phyloP scores from a whole-genome alignment of 2,797 vertebrate species.

The Malurus leucopterus region DNA sequence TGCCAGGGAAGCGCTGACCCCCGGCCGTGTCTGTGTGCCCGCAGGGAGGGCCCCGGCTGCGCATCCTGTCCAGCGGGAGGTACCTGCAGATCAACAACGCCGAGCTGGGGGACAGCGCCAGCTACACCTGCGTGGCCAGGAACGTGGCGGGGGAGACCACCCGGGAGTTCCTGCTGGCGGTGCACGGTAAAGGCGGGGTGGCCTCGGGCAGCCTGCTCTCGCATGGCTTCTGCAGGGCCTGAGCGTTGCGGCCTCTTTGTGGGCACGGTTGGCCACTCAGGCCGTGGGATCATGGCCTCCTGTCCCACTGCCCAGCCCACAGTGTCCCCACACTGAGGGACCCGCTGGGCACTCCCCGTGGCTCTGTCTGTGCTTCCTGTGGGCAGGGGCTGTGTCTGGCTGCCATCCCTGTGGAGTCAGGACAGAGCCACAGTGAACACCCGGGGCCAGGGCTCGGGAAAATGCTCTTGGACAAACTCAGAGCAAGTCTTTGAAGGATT shows the following conservation, averaged over 20 bases:
- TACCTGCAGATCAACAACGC: slow-evolving; percentile 95
- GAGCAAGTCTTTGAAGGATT: neutral
- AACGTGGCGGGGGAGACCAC: slow-evolving; percentile 90
- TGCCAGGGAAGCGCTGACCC: neutral
- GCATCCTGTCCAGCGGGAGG: slow-evolving; percentile 85
- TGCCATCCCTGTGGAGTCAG: fast-evolving
- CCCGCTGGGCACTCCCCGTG: neutral
- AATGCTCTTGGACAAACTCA: neutral
- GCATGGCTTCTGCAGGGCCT: neutral
- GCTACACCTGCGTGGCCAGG: slow-evolving; percentile 89
- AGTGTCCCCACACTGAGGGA: neutral
- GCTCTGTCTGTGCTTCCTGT: neutral
- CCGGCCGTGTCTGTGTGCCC: slow-evolving; percentile 7
- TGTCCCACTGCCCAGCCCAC: neutral
- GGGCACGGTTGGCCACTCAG: neutral
- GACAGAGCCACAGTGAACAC: neutral
- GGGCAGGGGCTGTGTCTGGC: neutral
- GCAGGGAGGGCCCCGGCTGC: slow-evolving; percentile 85
- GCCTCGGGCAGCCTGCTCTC: neutral
- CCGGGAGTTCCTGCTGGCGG: slow-evolving; percentile 84
- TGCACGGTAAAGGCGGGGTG: slow-evolving; percentile 79
- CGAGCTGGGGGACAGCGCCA: slow-evolving; percentile 81
- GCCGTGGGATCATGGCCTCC: neutral
- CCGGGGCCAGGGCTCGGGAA: neutral
- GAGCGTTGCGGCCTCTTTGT: neutral